phyloP scores from a whole-genome alignment of 2,113 vertebrate species.

The Charina bottae region DNA sequence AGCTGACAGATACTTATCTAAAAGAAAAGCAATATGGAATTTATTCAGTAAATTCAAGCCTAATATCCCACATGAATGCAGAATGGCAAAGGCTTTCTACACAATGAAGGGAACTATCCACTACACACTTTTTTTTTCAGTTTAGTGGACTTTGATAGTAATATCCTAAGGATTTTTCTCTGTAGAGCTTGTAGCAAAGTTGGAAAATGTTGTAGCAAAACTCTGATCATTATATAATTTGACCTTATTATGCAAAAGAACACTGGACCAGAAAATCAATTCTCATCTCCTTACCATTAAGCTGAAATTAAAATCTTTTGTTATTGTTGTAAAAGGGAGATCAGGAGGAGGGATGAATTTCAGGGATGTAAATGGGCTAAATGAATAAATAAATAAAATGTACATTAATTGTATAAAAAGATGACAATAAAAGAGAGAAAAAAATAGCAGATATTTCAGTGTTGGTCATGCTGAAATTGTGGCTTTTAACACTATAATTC shows the following conservation, averaged over 20 bases:
- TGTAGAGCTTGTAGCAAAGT: no score
- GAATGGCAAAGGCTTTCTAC: neutral
- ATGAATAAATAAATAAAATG: neutral
- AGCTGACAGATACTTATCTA: neutral
- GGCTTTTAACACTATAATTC: neutral
- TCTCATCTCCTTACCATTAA: neutral
- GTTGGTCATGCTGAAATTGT: neutral
- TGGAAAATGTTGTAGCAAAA: neutral
- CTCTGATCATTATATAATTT: neutral
- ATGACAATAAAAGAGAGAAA: neutral
- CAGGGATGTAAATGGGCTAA: neutral
- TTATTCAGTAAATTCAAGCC: neutral
- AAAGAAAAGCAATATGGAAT: neutral
- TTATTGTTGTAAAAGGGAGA: neutral
- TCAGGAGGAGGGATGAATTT: neutral
- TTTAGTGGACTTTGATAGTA: neutral
- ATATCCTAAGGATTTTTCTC: neutral
- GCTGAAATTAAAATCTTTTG: neutral
- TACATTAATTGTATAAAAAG: neutral
- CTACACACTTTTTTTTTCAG: neutral
- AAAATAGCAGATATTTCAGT: neutral
- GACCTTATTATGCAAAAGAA: neutral
- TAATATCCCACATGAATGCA: neutral
- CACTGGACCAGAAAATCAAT: neutral
- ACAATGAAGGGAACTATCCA: neutral